phyloP scores from a whole-genome alignment of 2,113 vertebrate species.

The Synodontis membranacea region DNA sequence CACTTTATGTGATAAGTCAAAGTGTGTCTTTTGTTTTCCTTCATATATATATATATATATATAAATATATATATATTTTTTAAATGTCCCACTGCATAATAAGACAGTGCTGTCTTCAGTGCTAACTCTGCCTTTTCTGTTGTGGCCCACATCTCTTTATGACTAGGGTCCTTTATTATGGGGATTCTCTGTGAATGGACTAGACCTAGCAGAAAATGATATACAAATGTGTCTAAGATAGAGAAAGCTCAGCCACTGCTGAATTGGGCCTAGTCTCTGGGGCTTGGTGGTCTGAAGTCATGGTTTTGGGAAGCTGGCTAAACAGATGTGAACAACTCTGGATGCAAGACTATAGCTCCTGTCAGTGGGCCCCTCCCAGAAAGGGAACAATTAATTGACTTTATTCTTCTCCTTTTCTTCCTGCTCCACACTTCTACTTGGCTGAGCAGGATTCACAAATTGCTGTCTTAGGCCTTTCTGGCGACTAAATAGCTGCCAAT shows the following conservation, averaged over 20 bases:
- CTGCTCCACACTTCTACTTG: constrained; percentile 69
- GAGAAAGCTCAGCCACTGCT: constrained; percentile 53
- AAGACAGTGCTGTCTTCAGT: constrained; percentile 39
- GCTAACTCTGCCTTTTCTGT: constrained; percentile 45
- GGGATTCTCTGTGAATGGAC: constrained; percentile 66
- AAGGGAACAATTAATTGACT: constrained; percentile 75
- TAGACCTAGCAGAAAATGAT: constrained; percentile 65
- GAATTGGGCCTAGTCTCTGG: constrained; percentile 63
- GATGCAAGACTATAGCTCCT: constrained; percentile 30
- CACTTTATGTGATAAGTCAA: not conserved
- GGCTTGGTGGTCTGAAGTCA: constrained; percentile 55
- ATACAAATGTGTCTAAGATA: constrained; percentile 67
- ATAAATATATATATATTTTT: too few species aligned
- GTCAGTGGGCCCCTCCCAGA: constrained; percentile 55
- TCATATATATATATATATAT: constrained; percentile 25
- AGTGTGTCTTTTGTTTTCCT: constrained; percentile 20
- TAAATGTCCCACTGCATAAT: constrained; percentile 9
- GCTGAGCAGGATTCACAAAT: constrained; percentile 77
- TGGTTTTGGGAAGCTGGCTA: constrained; percentile 61
- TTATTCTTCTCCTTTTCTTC: constrained; percentile 71
- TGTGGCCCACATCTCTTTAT: constrained; percentile 46
- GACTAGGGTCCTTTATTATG: constrained; percentile 62
- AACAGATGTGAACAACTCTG: constrained; percentile 65
- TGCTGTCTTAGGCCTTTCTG: constrained; percentile 76
- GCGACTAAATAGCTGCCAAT: constrained; percentile 76